These are phyloP conservation scores for Pterostichus madidus DNA, from an alignment of 2,888 invertebrate genomes.

Conservation along the genomic window DNA sequence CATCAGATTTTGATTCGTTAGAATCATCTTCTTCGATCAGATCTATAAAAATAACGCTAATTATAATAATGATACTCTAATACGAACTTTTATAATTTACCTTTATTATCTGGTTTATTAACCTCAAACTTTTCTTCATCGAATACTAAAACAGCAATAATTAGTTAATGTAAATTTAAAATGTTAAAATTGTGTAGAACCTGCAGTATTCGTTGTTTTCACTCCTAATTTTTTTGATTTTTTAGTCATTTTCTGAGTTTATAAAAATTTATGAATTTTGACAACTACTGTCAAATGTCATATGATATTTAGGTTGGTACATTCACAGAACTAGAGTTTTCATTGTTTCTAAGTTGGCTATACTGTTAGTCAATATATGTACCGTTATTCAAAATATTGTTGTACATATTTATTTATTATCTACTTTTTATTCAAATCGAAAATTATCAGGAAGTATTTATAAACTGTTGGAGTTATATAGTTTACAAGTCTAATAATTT, in stretches of 20 bases:
- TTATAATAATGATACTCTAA: neutral
- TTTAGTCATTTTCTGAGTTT: slow-evolving; percentile 53
- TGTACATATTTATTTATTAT: too few species aligned
- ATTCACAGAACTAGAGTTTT: too few species aligned
- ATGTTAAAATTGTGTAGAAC: neutral
- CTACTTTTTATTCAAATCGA: too few species aligned
- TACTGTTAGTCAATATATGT: too few species aligned
- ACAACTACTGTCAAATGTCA: slow-evolving; percentile 36
- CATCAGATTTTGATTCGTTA: slow-evolving; percentile 23
- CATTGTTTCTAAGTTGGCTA: too few species aligned
- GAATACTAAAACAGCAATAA: slow-evolving; percentile 28
- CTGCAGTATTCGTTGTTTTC: slow-evolving; percentile 54
- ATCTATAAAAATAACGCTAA: slow-evolving; percentile 2
- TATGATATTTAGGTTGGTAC: slow-evolving; percentile 8
- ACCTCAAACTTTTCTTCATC: slow-evolving; percentile 52
- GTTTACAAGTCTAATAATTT: too few species aligned
- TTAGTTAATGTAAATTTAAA: neutral
- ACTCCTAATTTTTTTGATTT: slow-evolving; percentile 62
- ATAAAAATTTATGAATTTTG: slow-evolving; percentile 8
- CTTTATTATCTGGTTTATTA: slow-evolving; percentile 32
- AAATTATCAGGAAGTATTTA: too few species aligned
- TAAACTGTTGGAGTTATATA: too few species aligned
- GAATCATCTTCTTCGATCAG: slow-evolving; percentile 37
- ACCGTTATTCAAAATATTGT: too few species aligned
- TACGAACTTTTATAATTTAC: slow-evolving; percentile 20